Evolutionary conservation across 2,888 invertebrate genomes (phyloP).

Genomic region (Acutogordius australiensis): DNA sequence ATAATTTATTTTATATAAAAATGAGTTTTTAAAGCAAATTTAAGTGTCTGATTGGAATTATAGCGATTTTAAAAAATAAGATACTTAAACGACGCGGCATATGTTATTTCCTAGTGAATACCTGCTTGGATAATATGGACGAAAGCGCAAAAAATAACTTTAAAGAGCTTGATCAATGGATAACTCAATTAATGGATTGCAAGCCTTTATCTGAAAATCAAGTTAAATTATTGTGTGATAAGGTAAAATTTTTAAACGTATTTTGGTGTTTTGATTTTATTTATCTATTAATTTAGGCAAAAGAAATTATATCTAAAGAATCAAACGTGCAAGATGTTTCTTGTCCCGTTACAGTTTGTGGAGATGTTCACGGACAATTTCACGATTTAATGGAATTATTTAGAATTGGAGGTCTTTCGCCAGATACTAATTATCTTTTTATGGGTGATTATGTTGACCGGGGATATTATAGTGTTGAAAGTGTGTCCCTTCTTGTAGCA

Average conservation of each 20-base stretch:
- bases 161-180: conserved; percentile 98
- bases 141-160: conserved; percentile 64
- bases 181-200: conserved; percentile 98
- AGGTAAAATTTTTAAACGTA: too few species aligned
- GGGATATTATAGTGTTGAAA: conserved; percentile 98
- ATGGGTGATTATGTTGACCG: conserved; percentile 99
- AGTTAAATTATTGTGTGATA: conserved; percentile 98
- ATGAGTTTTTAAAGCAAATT: too few species aligned
- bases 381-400: conserved; percentile 98
- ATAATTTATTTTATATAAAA: too few species aligned
- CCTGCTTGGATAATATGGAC: too few species aligned
- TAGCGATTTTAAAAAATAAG: too few species aligned
- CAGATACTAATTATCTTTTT: conserved; percentile 94
- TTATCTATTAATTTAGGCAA: conserved; percentile 47
- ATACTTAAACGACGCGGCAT: too few species aligned
- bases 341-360: conserved; percentile 98
- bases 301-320: conserved; percentile 94
- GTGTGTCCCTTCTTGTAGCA: conserved; percentile 83
- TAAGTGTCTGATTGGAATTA: too few species aligned
- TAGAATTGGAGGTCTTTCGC: conserved; percentile 90
- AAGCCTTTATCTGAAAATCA: conserved; percentile 98
- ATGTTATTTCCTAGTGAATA: too few species aligned
- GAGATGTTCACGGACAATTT: conserved; percentile 98
- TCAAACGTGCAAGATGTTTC: conserved; percentile 99
- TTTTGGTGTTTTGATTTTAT: too few species aligned